phyloP scores from a whole-genome alignment of 2,113 vertebrate genomes.

The Cinclus mexicanus region DNA sequence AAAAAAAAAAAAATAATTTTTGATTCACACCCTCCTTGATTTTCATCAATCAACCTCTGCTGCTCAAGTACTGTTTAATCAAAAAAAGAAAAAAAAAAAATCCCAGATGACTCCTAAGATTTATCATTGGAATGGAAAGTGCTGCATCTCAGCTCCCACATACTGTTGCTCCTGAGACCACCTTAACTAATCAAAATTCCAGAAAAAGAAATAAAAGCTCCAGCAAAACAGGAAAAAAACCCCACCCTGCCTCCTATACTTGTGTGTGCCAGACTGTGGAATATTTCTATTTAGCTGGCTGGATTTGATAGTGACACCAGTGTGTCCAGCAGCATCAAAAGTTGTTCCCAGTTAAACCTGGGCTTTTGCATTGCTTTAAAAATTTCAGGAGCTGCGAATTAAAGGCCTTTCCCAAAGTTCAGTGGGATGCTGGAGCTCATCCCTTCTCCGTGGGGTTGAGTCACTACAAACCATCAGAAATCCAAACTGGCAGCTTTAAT shows the following conservation, averaged over 20 bases:
- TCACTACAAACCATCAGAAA: neutral
- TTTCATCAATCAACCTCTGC: slow-evolving; percentile 53
- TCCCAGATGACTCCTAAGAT: slow-evolving; percentile 8
- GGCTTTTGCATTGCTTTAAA: neutral
- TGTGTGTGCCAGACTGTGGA: neutral
- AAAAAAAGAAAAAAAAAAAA: slow-evolving; percentile 12
- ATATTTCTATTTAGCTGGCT: neutral
- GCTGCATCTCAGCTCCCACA: neutral
- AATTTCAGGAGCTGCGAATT: neutral
- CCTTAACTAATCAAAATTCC: neutral
- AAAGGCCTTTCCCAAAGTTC: neutral
- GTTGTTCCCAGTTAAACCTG: neutral
- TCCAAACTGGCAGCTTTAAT: neutral
- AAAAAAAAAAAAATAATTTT: neutral
- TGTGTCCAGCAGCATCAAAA: neutral
- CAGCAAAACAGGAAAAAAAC: neutral
- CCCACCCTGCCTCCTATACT: neutral
- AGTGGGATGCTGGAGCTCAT: neutral
- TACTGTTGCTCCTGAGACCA: neutral
- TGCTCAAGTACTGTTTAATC: slow-evolving; percentile 34
- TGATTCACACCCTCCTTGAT: slow-evolving; percentile 12
- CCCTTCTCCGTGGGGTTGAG: neutral
- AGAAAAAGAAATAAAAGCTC: neutral
- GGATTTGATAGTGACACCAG: neutral
- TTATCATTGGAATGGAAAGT: neutral